A percentile compares a stretch with the other conserved stretches of the same genome.
phyloP scores from a whole-genome alignment of 2,888 invertebrate genomes.

The Leucophenga maculata region DNA sequence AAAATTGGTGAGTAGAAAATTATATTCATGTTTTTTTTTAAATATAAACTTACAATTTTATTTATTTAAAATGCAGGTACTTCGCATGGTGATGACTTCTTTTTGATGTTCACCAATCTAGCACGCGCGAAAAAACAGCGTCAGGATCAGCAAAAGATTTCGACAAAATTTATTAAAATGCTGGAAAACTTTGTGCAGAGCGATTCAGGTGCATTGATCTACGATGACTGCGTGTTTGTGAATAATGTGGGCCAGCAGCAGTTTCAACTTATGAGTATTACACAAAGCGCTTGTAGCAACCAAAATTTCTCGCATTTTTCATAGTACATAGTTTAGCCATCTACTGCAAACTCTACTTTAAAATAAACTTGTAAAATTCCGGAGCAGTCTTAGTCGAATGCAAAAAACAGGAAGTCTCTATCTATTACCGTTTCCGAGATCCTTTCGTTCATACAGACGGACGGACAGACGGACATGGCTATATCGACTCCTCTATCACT shows the following conservation, averaged over 20 bases:
- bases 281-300: slow-evolving; percentile 38
- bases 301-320: slow-evolving; percentile 28
- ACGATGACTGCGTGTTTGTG: slow-evolving; percentile 43
- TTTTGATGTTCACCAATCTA: slow-evolving; percentile 41
- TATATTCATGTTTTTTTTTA: not conserved
- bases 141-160: slow-evolving; percentile 37
- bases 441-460: too few relatives aligned
- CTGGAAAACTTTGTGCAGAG: slow-evolving; percentile 44
- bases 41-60: not conserved
- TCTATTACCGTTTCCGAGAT: too few relatives aligned
- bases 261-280: slow-evolving; percentile 42
- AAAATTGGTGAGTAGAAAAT: slow-evolving; percentile 73
- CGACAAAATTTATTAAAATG: slow-evolving; percentile 49
- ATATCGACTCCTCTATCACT: too few relatives aligned
- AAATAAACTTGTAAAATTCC: too few relatives aligned
- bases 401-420: too few relatives aligned
- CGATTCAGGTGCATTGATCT: slow-evolving; percentile 30
- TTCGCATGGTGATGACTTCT: slow-evolving; percentile 52
- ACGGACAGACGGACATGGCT: too few relatives aligned
- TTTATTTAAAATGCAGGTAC: slow-evolving; percentile 40
- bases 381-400: too few relatives aligned
- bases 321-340: slow-evolving; percentile 4
- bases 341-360: too few relatives aligned
- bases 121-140: slow-evolving; percentile 8
- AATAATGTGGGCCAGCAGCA: slow-evolving; percentile 40